Evolutionary conservation across 2,888 invertebrate species (phyloP), one percentile per base, ranked within the genome.

Genomic region (Petrolisthes cinctipes): DNA sequence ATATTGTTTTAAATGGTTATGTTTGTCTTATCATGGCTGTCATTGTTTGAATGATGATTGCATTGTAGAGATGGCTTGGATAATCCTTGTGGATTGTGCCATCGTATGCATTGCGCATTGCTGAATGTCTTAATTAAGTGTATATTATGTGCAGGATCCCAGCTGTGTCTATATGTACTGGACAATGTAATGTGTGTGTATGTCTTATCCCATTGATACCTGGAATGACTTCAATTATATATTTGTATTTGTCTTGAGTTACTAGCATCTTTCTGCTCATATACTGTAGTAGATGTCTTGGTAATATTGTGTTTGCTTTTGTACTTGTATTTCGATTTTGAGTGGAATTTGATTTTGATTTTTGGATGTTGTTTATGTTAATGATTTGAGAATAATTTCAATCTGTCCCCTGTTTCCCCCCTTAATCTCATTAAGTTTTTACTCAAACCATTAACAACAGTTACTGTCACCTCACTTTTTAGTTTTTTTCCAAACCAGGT

Each of bases 401-500:
- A 78, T 57, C 61, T 87, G 79, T 83, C 53, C 53, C 53, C 54
- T 71, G 75, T 61, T 80, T 81, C 75, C 78, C 81, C 75, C 23
- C 75, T 83, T 54, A 83, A 66, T 73, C 51, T 23, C 20, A 61
- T 80, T 88, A 81, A 88, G 81, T 83, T 88, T 23, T 83, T n/a
- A 80, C 56, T 71, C 14, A 14, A 71, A 76, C 51, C 37, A 76
- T 75, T 66, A 84, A 61, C 78, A 84, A 84, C 83, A 51, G n/a
- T 56, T 84, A 84, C 37, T 54, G 71, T 83, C 82, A 73, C 53
- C 56, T 20, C 53, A 86, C 79, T 82, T 75, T 56, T 83, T 82
- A 57, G 53, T 81, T 61, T 57, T 37, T 51, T 61, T 82, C 9
- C 82, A 14, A 51, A 75, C 53, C 61, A 56, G 23, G 20, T 76